phyloP scores from a whole-genome alignment of 2,113 vertebrate species.

The Tetrao urogallus region DNA sequence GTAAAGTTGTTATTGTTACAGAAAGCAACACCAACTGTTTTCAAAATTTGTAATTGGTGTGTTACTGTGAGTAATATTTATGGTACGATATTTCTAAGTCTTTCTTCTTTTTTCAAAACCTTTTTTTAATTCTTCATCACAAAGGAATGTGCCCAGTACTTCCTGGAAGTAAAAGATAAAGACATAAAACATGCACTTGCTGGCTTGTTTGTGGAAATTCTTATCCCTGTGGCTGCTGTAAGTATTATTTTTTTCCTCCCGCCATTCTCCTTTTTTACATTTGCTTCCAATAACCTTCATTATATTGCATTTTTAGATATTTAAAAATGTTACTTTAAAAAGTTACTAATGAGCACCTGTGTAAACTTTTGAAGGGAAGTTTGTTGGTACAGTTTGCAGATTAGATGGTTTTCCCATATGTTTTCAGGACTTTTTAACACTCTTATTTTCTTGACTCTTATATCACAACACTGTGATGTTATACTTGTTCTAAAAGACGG shows the following conservation, averaged over 20 bases:
- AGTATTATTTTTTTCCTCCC: constrained; percentile 72
- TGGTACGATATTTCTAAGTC: background rate
- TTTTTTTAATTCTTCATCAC: constrained; percentile 7
- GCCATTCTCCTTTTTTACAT: background rate
- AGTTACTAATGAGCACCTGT: background rate
- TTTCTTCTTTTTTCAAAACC: background rate
- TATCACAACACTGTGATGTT: background rate
- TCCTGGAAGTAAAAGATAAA: constrained; percentile 99
- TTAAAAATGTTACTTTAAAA: no score
- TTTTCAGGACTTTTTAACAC: background rate
- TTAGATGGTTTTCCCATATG: background rate
- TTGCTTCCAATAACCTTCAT: background rate
- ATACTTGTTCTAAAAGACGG: background rate
- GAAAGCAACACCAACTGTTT: background rate
- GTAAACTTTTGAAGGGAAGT: background rate
- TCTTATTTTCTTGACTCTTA: background rate
- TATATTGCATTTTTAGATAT: background rate
- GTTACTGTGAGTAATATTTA: background rate
- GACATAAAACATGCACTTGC: constrained; percentile 98
- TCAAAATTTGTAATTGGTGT: background rate
- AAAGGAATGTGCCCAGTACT: constrained; percentile 98
- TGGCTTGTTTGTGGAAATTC: constrained; percentile 98
- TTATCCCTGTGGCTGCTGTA: constrained; percentile 98
- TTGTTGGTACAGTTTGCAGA: background rate
- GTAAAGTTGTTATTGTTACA: background rate